These are phyloP conservation scores for Platycnemis pennipes DNA, from an alignment of 2,888 invertebrate species.

Conservation along the genomic window DNA sequence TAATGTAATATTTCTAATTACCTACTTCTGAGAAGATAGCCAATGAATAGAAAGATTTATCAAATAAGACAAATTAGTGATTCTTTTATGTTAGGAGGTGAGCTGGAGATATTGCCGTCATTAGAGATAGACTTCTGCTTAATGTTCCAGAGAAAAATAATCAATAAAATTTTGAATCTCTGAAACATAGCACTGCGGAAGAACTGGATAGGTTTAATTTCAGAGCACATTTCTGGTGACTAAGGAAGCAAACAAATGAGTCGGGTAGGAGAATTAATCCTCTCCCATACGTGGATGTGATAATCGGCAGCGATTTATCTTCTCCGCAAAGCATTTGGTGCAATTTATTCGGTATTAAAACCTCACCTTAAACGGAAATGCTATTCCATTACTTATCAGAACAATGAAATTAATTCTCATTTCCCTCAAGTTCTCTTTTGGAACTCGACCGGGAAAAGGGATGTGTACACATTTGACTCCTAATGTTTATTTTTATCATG, in stretches of 20 bases:
- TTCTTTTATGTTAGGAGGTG: too few relatives aligned
- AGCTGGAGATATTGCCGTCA: too few relatives aligned
- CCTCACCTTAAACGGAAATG: neutral
- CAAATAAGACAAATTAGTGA: too few relatives aligned
- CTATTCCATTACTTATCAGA: neutral
- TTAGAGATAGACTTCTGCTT: too few relatives aligned
- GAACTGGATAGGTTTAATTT: neutral
- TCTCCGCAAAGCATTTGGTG: neutral
- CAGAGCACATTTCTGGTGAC: neutral
- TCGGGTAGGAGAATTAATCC: neutral
- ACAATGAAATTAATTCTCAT: neutral
- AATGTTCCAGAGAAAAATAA: neutral
- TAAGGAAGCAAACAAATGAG: slow-evolving; percentile 24
- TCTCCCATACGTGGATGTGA: neutral
- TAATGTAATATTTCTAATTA: too few relatives aligned
- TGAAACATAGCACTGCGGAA: neutral
- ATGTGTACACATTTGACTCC: neutral
- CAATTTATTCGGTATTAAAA: neutral
- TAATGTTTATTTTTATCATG: neutral
- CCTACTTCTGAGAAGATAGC: too few relatives aligned
- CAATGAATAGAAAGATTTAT: too few relatives aligned
- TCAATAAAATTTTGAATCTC: neutral
- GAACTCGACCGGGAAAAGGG: neutral
- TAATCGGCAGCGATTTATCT: neutral
- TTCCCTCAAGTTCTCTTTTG: neutral